Conservation (phyloP, 53 echinoderm and acorn worm species). For the Astropecten irregularis region DNA sequence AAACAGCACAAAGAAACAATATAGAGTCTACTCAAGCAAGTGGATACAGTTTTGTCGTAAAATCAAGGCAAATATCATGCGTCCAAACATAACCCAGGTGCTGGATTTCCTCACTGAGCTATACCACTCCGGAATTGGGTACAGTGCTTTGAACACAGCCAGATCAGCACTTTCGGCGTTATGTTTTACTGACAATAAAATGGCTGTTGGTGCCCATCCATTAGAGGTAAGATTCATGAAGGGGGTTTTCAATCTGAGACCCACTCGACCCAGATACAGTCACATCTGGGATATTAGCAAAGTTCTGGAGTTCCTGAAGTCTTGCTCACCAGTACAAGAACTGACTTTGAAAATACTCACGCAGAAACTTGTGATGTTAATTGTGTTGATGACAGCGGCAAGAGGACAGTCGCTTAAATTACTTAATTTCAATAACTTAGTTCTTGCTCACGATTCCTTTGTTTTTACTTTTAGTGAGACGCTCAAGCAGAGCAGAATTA, state of each 20-base stretch:
- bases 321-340: constrained; percentile 22
- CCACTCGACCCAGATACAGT: constrained; percentile 42
- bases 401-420: constrained; percentile 39
- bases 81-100: constrained; percentile 1
- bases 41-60: constrained; percentile 53
- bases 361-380: constrained; percentile 31
- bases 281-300: constrained; percentile 19
- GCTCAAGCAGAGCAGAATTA: constrained; percentile 60
- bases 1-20: constrained; percentile 61
- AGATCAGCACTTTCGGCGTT: constrained; percentile 43
- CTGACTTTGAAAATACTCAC: constrained; percentile 41
- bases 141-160: too few relatives aligned
- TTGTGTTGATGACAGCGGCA: constrained; percentile 35
- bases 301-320: constrained; percentile 11
- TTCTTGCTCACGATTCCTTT: constrained; percentile 2
- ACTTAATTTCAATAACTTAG: constrained; percentile 13
- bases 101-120: constrained; percentile 50
- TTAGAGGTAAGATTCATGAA: constrained; percentile 40
- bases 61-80: background rate
- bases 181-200: background rate
- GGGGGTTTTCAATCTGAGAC: constrained; percentile 44
- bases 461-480: background rate
- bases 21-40: constrained; percentile 53
- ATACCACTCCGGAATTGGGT: too few relatives aligned
- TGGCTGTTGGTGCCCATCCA: constrained; percentile 34